These are phyloP conservation scores for Peromyscus californicus DNA, from an alignment of 2,113 vertebrate species.

Conservation along the genomic window DNA sequence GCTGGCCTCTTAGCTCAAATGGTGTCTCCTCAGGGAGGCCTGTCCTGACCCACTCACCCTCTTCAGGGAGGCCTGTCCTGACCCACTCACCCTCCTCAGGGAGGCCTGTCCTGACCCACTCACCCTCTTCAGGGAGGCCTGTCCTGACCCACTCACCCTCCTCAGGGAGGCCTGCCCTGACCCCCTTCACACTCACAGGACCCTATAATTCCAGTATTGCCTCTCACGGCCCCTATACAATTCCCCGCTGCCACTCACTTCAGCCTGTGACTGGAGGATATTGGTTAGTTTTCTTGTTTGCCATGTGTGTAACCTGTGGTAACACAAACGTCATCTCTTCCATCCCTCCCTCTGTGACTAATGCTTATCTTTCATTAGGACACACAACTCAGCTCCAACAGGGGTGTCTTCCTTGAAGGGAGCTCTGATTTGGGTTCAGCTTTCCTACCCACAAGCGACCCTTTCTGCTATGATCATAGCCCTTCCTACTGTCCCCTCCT, in stretches of 20 bases:
- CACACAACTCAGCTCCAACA: background rate
- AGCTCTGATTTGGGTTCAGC: background rate
- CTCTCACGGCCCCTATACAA: background rate
- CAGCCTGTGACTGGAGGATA: background rate
- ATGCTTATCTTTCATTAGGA: background rate
- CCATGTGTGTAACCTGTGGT: background rate
- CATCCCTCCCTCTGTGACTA: background rate
- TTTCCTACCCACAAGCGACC: accelerated
- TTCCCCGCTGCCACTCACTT: background rate
- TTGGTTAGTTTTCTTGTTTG: background rate
- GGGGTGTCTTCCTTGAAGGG: background rate
- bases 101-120: background rate
- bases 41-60: background rate
- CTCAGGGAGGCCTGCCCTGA: background rate
- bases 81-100: background rate
- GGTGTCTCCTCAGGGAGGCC: background rate
- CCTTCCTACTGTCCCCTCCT: background rate
- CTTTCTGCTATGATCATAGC: background rate
- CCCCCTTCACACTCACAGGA: background rate
- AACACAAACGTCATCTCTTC: background rate
- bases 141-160: background rate
- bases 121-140: background rate
- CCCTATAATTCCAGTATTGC: accelerated
- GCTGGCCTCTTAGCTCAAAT: background rate
- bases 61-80: background rate